Base-by-base conservation (phyloP, 2,888 invertebrate genomes). In the Biston betularia region DNA sequence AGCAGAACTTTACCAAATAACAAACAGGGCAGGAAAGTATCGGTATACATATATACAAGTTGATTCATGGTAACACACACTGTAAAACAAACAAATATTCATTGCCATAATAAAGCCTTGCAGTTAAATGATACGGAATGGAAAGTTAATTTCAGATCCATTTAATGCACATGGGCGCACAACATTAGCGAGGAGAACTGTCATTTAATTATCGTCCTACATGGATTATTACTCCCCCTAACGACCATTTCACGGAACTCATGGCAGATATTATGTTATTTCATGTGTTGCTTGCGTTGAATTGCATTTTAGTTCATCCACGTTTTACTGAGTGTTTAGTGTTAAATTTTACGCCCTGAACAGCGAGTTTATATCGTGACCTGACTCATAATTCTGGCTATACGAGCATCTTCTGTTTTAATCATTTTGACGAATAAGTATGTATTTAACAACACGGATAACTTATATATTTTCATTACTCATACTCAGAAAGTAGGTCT, bases 131-230 rank as follows among this genome's bases (percentile, higher is more conserved):
- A 55, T 12, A 44, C 55, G 55, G 44, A 60, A 61, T 56, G 60
- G 59, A 60, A 65, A 60, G 65, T 53, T 61, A 50, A 65, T 61
- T 55, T 65, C 48, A 58, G 52, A 63, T 54, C 42, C 48, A 44
- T 46, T 58, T 24, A 58, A 57, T 50, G 66, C 46, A 57, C 57
- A 57, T 61, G 61, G 38, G 15, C 49, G 55, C 59, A 55, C 40
- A 38, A 48, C 57, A 38, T 58, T 58, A 59, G 64, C 52, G 54
- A 53, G 38, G 33, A 33, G 48, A 59, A 34, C 55, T 44, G 58
- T 54, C 62, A 54, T 67, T 66, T 62, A 62, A 63, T 68, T 70
- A 57, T 64, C 63, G 49, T 63, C 42, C 52, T 71, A 65, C 65
- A 55, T 61, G 58, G 60, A 53, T 45, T 38, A 65, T 63, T 63